These are phyloP conservation scores for Callyntrura guangdongensis DNA, from an alignment of 2,888 invertebrate genomes.

Conservation along the genomic window DNA sequence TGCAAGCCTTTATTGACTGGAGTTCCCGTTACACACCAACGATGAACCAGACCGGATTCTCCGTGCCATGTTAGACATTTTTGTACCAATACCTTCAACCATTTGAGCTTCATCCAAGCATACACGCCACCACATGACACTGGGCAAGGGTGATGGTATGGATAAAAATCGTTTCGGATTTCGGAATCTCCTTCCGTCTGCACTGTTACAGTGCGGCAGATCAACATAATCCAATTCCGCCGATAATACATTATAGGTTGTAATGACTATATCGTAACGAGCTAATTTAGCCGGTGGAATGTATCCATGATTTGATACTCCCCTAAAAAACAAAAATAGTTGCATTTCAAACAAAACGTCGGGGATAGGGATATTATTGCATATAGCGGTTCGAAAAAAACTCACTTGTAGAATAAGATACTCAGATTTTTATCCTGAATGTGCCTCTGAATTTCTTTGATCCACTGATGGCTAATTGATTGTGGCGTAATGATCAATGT, in stretches of 20 bases:
- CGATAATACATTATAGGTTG: slow-evolving; percentile 90
- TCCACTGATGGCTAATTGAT: slow-evolving; percentile 91
- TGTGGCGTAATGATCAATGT: slow-evolving; percentile 91
- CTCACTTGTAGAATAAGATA: slow-evolving; percentile 87
- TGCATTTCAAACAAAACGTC: too few relatives aligned
- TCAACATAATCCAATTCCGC: slow-evolving; percentile 89
- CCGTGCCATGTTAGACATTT: slow-evolving; percentile 87
- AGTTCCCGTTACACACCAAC: slow-evolving; percentile 93
- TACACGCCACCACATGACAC: slow-evolving; percentile 92
- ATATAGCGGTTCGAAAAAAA: background rate
- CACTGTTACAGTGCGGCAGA: slow-evolving; percentile 86
- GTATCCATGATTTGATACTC: slow-evolving; percentile 87
- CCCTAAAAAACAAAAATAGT: slow-evolving; percentile 85
- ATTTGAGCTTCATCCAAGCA: slow-evolving; percentile 94
- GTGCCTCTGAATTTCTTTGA: slow-evolving; percentile 90
- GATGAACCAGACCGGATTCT: slow-evolving; percentile 88
- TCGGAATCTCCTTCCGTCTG: slow-evolving; percentile 87
- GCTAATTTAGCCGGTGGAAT: slow-evolving; percentile 89
- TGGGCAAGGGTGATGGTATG: slow-evolving; percentile 89
- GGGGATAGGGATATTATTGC: too few relatives aligned
- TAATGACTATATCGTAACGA: slow-evolving; percentile 90
- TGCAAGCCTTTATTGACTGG: slow-evolving; percentile 87
- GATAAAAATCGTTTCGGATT: slow-evolving; percentile 89
- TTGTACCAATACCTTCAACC: slow-evolving; percentile 87
- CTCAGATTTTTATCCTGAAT: slow-evolving; percentile 87